phyloP scores from a whole-genome alignment of 2,888 invertebrate genomes.

The Pachydiplax longipennis region DNA sequence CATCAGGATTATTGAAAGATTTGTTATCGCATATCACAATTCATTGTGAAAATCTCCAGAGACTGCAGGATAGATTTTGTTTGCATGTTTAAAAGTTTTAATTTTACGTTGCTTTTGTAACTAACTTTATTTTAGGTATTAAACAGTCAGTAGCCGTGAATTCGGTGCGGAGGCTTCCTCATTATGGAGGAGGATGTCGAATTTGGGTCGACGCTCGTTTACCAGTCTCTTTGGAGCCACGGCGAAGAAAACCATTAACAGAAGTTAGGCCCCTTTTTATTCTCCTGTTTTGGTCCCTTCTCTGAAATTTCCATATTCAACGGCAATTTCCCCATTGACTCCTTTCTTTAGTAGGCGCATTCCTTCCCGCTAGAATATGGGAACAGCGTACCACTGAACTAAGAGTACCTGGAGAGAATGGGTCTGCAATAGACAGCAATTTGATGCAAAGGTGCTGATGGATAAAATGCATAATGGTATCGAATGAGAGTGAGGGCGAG shows the following conservation, averaged over 20 bases:
- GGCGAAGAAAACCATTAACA: no score
- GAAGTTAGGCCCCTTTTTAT: neutral
- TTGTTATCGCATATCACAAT: no score
- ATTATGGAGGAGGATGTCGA: neutral
- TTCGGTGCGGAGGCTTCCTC: neutral
- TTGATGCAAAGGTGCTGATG: neutral
- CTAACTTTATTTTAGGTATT: no score
- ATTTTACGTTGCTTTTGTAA: no score
- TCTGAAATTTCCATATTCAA: neutral
- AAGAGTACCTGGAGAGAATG: neutral
- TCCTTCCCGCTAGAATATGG: neutral
- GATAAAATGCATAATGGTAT: neutral
- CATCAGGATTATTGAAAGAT: no score
- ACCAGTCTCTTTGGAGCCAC: neutral
- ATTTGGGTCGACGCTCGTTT: neutral
- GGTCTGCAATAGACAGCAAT: neutral
- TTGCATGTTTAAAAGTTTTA: no score
- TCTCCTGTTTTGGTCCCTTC: neutral
- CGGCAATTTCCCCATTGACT: neutral
- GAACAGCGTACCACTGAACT: neutral
- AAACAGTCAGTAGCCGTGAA: no score
- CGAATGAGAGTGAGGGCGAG: neutral
- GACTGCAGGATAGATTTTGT: no score
- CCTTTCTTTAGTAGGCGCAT: neutral
- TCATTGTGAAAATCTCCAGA: no score